These are phyloP conservation scores for Theodoxus fluviatilis DNA, from an alignment of 2,888 invertebrate genomes.

Conservation along the genomic window DNA sequence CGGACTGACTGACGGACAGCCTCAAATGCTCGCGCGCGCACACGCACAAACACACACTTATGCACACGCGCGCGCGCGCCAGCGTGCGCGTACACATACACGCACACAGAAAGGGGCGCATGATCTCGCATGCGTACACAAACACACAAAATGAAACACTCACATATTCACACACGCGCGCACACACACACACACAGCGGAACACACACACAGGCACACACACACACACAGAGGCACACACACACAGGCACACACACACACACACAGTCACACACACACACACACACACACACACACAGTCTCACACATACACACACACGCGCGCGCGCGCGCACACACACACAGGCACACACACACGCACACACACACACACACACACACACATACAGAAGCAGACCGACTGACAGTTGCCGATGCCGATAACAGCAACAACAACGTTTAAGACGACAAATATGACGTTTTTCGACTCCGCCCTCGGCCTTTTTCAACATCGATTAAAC, in stretches of 20 bases:
- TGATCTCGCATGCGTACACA: not conserved
- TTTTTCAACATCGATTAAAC: too few species aligned
- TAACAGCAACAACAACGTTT: too few species aligned
- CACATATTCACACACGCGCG: slow-evolving; percentile 11
- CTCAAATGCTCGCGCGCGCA: not conserved
- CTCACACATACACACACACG: slow-evolving; percentile 17
- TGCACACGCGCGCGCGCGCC: slow-evolving; percentile 1
- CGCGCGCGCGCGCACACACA: slow-evolving; percentile 8
- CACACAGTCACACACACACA: slow-evolving; percentile 17
- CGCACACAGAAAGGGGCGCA: slow-evolving; percentile 1
- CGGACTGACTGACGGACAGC: too few species aligned
- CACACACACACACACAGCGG: not conserved
- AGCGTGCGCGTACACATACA: not conserved
- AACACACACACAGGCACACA: slow-evolving; percentile 15
- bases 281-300: not conserved
- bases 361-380: not conserved
- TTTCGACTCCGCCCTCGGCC: too few species aligned
- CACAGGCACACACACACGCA: slow-evolving; percentile 19
- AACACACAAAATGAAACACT: slow-evolving; percentile 19
- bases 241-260: slow-evolving; percentile 8
- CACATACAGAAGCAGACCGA: slow-evolving; percentile 9
- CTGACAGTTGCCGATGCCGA: not conserved
- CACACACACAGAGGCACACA: slow-evolving; percentile 17
- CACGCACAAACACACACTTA: not conserved
- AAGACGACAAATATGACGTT: too few species aligned